Percentiles rank a stretch among this genome's conserved stretches.
These are phyloP conservation scores for Myrmecophaga tridactyla DNA, from an alignment of 2,113 vertebrate genomes.

Conservation along the genomic window DNA sequence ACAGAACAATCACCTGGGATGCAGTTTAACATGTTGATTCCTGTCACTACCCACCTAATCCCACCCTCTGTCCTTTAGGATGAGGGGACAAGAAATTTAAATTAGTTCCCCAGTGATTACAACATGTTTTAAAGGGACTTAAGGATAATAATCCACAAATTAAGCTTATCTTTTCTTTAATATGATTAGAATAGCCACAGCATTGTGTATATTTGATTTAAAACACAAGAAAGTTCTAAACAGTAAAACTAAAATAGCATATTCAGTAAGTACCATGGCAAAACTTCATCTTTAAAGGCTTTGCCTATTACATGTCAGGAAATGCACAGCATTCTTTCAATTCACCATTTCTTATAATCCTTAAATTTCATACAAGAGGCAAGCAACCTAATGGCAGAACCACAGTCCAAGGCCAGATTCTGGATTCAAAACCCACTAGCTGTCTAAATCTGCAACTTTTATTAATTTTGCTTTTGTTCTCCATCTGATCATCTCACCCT, in stretches of 20 bases:
- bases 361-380: background rate
- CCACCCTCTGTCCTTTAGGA: background rate
- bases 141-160: background rate
- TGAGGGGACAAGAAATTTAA: background rate
- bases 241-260: background rate
- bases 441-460: background rate
- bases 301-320: background rate
- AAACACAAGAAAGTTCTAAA: background rate
- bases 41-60: background rate
- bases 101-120: background rate
- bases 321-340: background rate
- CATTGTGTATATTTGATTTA: background rate
- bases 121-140: background rate
- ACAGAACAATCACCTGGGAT: background rate
- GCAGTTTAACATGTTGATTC: background rate
- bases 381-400: background rate
- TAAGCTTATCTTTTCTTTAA: background rate
- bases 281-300: conserved; percentile 3
- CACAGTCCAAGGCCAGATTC: background rate
- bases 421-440: background rate
- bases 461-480: background rate
- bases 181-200: background rate
- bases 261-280: background rate
- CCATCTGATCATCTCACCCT: background rate
- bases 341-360: background rate